Conservation (phyloP, 2,888 invertebrate genomes). For the Eupithecia subumbrata region DNA sequence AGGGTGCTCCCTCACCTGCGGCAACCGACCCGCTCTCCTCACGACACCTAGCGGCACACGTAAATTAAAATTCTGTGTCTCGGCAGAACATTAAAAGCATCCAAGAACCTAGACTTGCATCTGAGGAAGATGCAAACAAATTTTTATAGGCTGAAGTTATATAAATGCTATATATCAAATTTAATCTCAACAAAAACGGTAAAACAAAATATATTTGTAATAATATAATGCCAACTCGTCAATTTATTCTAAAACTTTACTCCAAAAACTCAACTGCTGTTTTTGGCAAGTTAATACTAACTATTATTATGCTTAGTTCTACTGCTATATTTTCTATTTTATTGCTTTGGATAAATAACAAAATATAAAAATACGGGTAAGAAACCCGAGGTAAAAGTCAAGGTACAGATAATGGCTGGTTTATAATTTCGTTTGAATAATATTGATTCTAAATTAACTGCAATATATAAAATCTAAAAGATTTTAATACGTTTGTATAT, state of each 20-base stretch:
- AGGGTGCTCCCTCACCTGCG: constrained; percentile 97
- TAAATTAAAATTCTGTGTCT: constrained; percentile 75
- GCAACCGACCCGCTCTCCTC: constrained; percentile 92
- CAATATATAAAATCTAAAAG: constrained; percentile 64
- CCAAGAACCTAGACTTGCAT: constrained; percentile 49
- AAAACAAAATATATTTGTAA: constrained; percentile 57
- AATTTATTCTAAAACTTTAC: constrained; percentile 57
- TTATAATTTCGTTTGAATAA: constrained; percentile 67
- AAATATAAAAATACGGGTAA: constrained; percentile 66
- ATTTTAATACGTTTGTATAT: constrained; percentile 70
- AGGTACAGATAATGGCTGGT: constrained; percentile 78
- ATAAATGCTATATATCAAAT: constrained; percentile 76
- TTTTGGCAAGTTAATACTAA: constrained; percentile 73
- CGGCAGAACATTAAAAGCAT: constrained; percentile 60
- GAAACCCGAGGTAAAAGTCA: constrained; percentile 51
- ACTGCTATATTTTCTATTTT: constrained; percentile 68
- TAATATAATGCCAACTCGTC: constrained; percentile 68
- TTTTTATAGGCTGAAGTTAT: constrained; percentile 18
- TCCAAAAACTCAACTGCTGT: constrained; percentile 55
- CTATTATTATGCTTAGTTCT: constrained; percentile 75
- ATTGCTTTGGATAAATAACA: constrained; percentile 81
- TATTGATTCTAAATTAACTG: constrained; percentile 69
- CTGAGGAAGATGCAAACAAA: constrained; percentile 14
- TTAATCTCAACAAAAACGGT: constrained; percentile 65
- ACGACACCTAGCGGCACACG: constrained; percentile 90